These are phyloP conservation scores for Menidia beryllina DNA, from an alignment of 2,113 vertebrate species.

Conservation along the genomic window DNA sequence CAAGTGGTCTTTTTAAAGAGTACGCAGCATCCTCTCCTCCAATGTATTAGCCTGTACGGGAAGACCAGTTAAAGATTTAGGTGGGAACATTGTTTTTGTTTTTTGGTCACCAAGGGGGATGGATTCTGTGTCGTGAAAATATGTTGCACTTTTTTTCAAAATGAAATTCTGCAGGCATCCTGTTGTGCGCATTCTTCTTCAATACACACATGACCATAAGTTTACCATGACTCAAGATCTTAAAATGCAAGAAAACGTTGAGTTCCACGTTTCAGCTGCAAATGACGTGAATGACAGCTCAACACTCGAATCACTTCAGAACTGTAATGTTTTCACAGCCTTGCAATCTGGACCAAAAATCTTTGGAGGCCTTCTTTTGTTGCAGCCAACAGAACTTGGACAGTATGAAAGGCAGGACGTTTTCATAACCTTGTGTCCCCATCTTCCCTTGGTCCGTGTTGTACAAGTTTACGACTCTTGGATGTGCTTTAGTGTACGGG, in stretches of 20 bases:
- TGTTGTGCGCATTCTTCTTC: neutral
- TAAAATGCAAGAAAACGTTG: neutral
- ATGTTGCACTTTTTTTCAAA: neutral
- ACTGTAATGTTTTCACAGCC: slow-evolving; percentile 33
- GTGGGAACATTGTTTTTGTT: neutral
- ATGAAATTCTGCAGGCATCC: neutral
- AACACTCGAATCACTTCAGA: slow-evolving; percentile 8
- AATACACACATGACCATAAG: neutral
- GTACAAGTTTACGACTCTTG: slow-evolving; percentile 36
- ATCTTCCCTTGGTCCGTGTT: slow-evolving; percentile 22
- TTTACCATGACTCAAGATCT: neutral
- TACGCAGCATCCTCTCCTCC: too few species aligned
- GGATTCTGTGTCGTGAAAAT: neutral
- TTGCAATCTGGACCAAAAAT: slow-evolving; percentile 16
- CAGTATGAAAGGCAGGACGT: slow-evolving; percentile 30
- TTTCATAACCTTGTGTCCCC: slow-evolving; percentile 48
- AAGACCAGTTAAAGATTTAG: neutral
- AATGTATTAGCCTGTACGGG: neutral
- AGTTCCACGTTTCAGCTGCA: slow-evolving; percentile 4
- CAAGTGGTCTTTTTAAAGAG: neutral
- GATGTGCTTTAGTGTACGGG: slow-evolving; percentile 27
- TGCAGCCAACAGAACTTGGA: slow-evolving; percentile 42
- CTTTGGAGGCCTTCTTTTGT: slow-evolving; percentile 27
- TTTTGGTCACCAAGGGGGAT: neutral
- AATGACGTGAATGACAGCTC: slow-evolving; percentile 26